Base-by-base conservation (phyloP, 2,113 vertebrate genomes). In the Haemorhous mexicanus region DNA sequence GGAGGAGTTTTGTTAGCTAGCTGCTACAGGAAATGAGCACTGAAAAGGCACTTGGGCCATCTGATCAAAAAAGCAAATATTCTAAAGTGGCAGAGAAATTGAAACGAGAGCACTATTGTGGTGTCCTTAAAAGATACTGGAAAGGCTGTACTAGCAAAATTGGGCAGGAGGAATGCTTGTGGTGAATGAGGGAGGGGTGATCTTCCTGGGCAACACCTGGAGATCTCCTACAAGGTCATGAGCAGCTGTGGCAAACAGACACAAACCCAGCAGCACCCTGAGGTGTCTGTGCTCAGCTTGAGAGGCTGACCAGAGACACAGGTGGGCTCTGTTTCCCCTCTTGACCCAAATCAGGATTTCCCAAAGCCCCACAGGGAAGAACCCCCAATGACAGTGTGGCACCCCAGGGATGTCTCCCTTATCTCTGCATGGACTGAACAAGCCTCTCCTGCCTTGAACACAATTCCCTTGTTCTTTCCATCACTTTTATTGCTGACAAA, bases 351-450 rank as follows among this genome's bases (percentile, higher is more conserved):
- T n/a, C 26, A 7, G 13, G 17, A n/a, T 16, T 63, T 41, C n/a
- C 9, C 52, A 84, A 47, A 86, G 61, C 43, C 77, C 26, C 28
- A 3, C 2, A 35, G 0, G 0, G 37, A 67, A 47, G 5, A 59
- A 5, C 30, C 37, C 37, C 52, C 0, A 6, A 10, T 6, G 10
- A 4, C 0, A 37, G 16, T 1, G 0, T 0, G 1, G 28, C 13
- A 39, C 16, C 50, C 47, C 2, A 0, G 1, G 6, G 26, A 11
- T 28, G 5, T 13, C 37, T 56, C 26, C 22, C 44, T 62, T 18
- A 33, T 1, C 35, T 43, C 39, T 32, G 5, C 3, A 27, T 0
- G 8, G 10, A 32, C 15, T 4, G 16, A 80, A 33, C 7, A 46
- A 67, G 10, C 23, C 12, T 79, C 33, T 49, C 44, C 14, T 56